phyloP scores from a whole-genome alignment of 1,140 invertebrate species.

The Aethina tumida region DNA sequence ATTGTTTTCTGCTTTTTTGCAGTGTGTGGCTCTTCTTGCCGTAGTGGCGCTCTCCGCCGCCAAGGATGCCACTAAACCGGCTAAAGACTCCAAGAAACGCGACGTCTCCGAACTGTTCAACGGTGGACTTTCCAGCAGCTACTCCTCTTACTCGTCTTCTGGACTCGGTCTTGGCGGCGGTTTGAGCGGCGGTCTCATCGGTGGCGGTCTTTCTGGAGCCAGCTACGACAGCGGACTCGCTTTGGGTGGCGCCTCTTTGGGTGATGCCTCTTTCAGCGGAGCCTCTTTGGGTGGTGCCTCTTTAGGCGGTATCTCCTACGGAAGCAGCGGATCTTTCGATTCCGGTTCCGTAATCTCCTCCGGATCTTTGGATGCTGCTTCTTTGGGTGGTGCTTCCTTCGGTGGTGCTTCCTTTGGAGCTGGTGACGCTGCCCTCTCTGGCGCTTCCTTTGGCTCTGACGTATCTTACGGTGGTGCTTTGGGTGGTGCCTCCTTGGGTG shows the following conservation, averaged over 20 bases:
- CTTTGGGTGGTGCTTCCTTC: not conserved
- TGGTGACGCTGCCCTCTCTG: not conserved
- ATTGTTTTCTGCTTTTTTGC: conserved; percentile 1
- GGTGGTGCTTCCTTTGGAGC: not conserved
- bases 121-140: not conserved
- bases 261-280: not conserved
- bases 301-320: too few relatives aligned
- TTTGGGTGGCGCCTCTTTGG: not conserved
- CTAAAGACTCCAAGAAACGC: too few relatives aligned
- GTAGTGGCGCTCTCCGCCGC: not conserved
- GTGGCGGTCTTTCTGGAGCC: not conserved
- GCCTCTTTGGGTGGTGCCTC: too few relatives aligned
- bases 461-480: not conserved
- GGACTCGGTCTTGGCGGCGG: not conserved
- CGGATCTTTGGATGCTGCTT: too few relatives aligned
- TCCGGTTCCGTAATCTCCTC: too few relatives aligned
- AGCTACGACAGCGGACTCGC: not conserved
- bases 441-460: not conserved
- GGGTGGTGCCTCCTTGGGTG: not conserved
- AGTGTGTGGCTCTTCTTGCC: conserved; percentile 8
- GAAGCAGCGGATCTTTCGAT: too few relatives aligned
- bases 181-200: not conserved
- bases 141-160: not conserved
- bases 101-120: too few relatives aligned
- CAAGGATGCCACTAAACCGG: conserved; percentile 3